Conservation (phyloP, 2,113 vertebrate genomes). For the Bufo bufo region DNA sequence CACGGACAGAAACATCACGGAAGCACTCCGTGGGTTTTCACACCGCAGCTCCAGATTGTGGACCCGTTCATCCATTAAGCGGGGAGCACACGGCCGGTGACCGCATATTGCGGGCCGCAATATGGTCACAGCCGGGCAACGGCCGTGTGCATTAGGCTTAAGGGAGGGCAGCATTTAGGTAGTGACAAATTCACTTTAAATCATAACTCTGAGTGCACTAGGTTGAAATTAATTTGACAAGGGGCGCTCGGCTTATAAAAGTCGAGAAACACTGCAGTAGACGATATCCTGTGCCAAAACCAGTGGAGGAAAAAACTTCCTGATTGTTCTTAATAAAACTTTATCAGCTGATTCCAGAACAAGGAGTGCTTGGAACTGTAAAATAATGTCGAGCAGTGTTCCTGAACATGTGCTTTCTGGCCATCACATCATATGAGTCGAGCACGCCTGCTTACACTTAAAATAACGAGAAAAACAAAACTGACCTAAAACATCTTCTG, state of each 20-base stretch:
- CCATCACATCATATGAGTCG: conserved; percentile 39
- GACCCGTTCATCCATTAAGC: too few species aligned
- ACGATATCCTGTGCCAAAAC: neutral
- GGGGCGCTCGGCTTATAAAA: neutral
- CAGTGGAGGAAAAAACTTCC: conserved; percentile 20
- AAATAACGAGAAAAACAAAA: conserved; percentile 25
- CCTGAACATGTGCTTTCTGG: conserved; percentile 46
- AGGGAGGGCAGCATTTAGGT: too few species aligned
- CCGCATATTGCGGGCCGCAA: too few species aligned
- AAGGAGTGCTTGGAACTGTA: conserved; percentile 46
- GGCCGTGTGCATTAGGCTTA: too few species aligned
- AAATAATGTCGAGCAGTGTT: conserved; percentile 53
- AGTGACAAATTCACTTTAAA: neutral
- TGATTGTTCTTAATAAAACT: conserved; percentile 46
- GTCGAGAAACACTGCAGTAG: neutral
- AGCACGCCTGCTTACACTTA: conserved; percentile 34
- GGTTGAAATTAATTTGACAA: neutral
- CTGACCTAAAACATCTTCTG: conserved; percentile 36
- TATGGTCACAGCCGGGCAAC: too few species aligned
- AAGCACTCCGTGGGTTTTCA: too few species aligned
- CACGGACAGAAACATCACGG: too few species aligned
- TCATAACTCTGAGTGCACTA: neutral
- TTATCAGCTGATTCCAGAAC: conserved; percentile 55
- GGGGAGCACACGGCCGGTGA: too few species aligned
- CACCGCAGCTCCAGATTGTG: too few species aligned